phyloP scores from a whole-genome alignment of 2,797 vertebrate species.

The Cryptoprocta ferox region DNA sequence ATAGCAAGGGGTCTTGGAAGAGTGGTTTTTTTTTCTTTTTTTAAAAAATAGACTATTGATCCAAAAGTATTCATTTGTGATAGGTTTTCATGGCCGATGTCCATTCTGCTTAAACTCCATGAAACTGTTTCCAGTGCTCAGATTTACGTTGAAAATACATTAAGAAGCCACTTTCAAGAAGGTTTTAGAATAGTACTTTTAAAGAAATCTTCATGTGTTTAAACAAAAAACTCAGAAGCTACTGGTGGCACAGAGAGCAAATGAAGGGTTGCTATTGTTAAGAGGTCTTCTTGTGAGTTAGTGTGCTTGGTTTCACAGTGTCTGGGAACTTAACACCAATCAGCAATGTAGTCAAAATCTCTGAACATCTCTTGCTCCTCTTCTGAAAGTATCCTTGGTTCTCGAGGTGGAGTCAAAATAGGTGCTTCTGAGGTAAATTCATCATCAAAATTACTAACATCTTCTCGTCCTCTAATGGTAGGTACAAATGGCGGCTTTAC shows the following conservation, averaged over 20 bases:
- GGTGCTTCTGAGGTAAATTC: slow-evolving; percentile 99
- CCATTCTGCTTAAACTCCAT: slow-evolving; percentile 81
- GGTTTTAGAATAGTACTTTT: slow-evolving; percentile 84
- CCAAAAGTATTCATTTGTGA: slow-evolving; percentile 59
- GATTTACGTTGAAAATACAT: slow-evolving; percentile 86
- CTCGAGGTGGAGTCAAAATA: slow-evolving; percentile 97
- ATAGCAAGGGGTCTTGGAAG: slow-evolving; percentile 77
- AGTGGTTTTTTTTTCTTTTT: background rate
- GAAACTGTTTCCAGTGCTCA: slow-evolving; percentile 94
- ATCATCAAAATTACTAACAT: slow-evolving; percentile 99
- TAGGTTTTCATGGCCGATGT: slow-evolving; percentile 76
- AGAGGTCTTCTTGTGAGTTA: slow-evolving; percentile 85
- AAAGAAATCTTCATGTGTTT: slow-evolving; percentile 91
- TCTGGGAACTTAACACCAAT: slow-evolving; percentile 96
- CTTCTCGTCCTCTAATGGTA: slow-evolving; percentile 94
- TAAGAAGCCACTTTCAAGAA: slow-evolving; percentile 85
- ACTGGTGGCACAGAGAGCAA: slow-evolving; percentile 91
- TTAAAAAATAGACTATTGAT: slow-evolving; percentile 83
- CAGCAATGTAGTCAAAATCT: slow-evolving; percentile 99
- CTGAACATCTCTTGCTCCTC: slow-evolving; percentile 96
- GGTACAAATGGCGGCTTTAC: slow-evolving; percentile 97
- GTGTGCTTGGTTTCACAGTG: slow-evolving; percentile 90
- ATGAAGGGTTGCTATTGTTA: slow-evolving; percentile 79
- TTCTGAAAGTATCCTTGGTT: slow-evolving; percentile 94
- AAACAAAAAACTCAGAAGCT: slow-evolving; percentile 85